These are phyloP conservation scores for Eidolon dupreanum DNA, from an alignment of 2,797 vertebrate genomes.

Conservation along the genomic window DNA sequence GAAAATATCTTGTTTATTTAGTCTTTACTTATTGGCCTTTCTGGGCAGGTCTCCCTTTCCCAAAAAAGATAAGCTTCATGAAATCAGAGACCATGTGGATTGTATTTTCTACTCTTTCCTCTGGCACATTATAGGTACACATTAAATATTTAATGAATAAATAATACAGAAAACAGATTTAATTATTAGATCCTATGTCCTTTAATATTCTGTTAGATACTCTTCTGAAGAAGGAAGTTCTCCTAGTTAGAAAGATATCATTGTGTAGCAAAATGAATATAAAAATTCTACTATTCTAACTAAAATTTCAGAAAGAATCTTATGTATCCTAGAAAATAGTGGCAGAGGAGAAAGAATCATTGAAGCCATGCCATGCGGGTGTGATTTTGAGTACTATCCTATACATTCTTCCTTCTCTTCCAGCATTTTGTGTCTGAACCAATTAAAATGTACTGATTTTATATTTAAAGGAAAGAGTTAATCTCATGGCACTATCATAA, in stretches of 20 bases:
- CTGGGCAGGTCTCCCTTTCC: neutral
- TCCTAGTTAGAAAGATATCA: neutral
- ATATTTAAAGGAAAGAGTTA: neutral
- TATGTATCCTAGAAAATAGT: neutral
- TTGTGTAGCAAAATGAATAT: neutral
- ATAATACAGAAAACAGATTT: neutral
- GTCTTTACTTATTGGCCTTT: neutral
- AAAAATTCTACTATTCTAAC: neutral
- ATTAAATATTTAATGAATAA: neutral
- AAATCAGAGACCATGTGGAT: neutral
- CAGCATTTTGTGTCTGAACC: neutral
- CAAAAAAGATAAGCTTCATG: neutral
- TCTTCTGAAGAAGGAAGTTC: neutral
- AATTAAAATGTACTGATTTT: conserved; percentile 16
- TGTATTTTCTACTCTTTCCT: neutral
- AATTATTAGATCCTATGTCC: neutral
- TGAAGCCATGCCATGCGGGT: neutral
- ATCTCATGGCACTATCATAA: neutral
- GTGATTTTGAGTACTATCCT: neutral
- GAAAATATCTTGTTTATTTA: neutral
- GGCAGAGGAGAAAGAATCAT: neutral
- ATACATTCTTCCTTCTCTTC: neutral
- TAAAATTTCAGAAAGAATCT: neutral
- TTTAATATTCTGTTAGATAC: neutral
- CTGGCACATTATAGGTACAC: neutral